phyloP scores from a whole-genome alignment of 2,888 invertebrate genomes.

The Ommatoiulus sabulosus region DNA sequence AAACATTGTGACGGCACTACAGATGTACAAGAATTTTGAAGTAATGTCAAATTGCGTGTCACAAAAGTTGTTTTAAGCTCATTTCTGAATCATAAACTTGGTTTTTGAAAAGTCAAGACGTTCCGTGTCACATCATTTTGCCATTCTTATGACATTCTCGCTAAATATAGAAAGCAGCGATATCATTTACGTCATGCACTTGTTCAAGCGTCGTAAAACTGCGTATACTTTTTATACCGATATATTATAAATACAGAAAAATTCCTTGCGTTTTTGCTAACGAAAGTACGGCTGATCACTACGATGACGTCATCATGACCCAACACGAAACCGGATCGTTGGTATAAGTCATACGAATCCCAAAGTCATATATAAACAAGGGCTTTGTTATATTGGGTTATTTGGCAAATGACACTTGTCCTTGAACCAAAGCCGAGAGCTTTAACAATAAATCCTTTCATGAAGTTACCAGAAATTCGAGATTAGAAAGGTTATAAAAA shows the following conservation, averaged over 20 bases:
- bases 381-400: slow-evolving; percentile 29
- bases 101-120: not conserved
- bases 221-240: not conserved
- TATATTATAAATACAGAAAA: not conserved
- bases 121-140: not conserved
- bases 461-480: slow-evolving; percentile 20
- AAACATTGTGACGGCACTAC: too few relatives aligned
- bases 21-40: too few relatives aligned
- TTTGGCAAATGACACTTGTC: not conserved
- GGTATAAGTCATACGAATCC: not conserved
- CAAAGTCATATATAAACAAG: not conserved
- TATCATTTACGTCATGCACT: too few relatives aligned
- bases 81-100: too few relatives aligned
- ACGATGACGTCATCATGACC: not conserved
- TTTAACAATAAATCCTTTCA: slow-evolving; percentile 23
- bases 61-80: too few relatives aligned
- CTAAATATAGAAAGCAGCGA: not conserved
- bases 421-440: not conserved
- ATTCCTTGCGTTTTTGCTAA: not conserved
- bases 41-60: too few relatives aligned
- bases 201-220: not conserved
- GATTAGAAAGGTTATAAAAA: slow-evolving; percentile 28
- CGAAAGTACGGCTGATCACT: not conserved
- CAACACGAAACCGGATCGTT: not conserved
- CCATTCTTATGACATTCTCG: not conserved